Base-by-base conservation (phyloP, 2,797 vertebrate genomes). In the Psittacula derbiana region DNA sequence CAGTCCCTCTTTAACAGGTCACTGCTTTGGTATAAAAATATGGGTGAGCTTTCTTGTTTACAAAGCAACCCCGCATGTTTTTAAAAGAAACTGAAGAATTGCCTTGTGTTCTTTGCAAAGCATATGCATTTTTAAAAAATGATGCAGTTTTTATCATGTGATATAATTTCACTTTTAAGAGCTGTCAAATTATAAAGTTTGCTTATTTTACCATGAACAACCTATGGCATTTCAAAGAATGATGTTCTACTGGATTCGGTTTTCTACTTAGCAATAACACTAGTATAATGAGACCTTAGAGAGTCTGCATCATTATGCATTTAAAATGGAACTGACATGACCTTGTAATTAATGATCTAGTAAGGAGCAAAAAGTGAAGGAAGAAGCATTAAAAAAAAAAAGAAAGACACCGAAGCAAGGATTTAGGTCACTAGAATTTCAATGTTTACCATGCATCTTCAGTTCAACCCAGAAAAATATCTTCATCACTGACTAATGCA, bases 171-270 rank as follows among this genome's bases (percentile, higher is more conserved):
- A 66, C 38, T 90, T 85, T 86, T 88, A 80, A 41, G 41, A 93
- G 41, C 36, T 86, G 87, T 49, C 70, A 81, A 83, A 72, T 40
- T 47, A 30, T 16, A 50, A 66, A 16, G 36, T 86, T 89, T 96
- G 60, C 78, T 93, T 82, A 91, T 67, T 94, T 93, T 72, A 89
- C 76, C 50, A 81, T n/a, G 52, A 96, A 71, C 33, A 90, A 88
- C 43, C 43, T 65, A 72, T 46, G 84, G 60, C 84, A 90, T 87
- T 91, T 87, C 2, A 16, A 91, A 93, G 86, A 92, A 86, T 15
- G n/a, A 81, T 83, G 33, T 65, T 93, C 85, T 75, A 53, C 19
- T 47, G 31, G 55, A 61, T 72, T 72, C 75, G 49, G 64, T 74
- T 93, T 86, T 72, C 88, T 81, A 92, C 94, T 87, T 76, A 96